These are phyloP conservation scores for Nemurella pictetii DNA, from an alignment of 2,888 invertebrate genomes.

Conservation along the genomic window DNA sequence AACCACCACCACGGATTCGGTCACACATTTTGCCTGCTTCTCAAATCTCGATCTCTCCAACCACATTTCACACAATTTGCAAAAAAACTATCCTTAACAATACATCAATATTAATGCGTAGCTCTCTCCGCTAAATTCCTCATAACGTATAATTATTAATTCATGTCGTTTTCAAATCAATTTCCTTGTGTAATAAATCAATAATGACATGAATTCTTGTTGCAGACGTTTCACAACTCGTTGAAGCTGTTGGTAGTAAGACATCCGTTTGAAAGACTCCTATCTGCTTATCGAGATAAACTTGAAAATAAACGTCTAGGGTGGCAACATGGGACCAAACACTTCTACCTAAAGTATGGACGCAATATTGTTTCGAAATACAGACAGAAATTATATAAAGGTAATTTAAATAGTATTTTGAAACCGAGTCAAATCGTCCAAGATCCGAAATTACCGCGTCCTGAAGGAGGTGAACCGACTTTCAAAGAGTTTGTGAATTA, in stretches of 20 bases:
- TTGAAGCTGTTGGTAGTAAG: slow-evolving; percentile 60
- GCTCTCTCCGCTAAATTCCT: too few species aligned
- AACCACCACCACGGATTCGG: too few species aligned
- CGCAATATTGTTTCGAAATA: slow-evolving; percentile 55
- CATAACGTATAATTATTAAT: too few species aligned
- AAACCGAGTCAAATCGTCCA: slow-evolving; percentile 39
- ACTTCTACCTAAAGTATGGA: slow-evolving; percentile 58
- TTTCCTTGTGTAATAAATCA: too few species aligned
- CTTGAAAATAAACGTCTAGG: slow-evolving; percentile 54
- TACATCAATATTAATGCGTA: too few species aligned
- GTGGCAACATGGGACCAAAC: slow-evolving; percentile 55
- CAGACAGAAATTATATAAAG: slow-evolving; percentile 46
- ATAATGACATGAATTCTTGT: too few species aligned
- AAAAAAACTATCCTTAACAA: too few species aligned
- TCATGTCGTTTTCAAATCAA: too few species aligned
- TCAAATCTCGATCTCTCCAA: too few species aligned
- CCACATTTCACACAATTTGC: too few species aligned
- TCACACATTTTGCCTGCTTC: too few species aligned
- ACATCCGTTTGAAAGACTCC: slow-evolving; percentile 61
- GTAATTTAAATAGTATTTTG: slow-evolving; percentile 42
- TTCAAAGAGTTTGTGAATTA: slow-evolving; percentile 60
- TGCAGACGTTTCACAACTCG: slow-evolving; percentile 52
- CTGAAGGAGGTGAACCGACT: slow-evolving; percentile 53
- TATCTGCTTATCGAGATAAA: slow-evolving; percentile 64
- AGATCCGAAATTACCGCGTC: slow-evolving; percentile 44